These are phyloP conservation scores for Hesperia comma DNA, from an alignment of 2,888 invertebrate species.

Conservation along the genomic window DNA sequence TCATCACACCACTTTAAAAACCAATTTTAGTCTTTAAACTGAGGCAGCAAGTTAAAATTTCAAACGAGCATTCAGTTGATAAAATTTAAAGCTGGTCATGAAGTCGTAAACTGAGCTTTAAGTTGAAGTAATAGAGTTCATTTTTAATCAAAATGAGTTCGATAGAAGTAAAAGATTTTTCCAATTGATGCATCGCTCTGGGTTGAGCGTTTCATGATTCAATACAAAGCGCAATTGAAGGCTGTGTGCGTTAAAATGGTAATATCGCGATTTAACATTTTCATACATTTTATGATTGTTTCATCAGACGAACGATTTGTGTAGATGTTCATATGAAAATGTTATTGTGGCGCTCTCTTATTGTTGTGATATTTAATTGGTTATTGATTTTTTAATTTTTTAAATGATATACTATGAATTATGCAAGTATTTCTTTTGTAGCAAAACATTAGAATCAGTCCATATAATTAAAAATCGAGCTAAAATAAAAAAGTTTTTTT, in stretches of 20 bases:
- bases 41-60: constrained; percentile 7
- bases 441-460: no score
- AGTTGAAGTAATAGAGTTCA: not conserved
- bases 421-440: no score
- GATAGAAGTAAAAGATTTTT: constrained; percentile 30
- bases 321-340: no score
- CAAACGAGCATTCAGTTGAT: constrained; percentile 11
- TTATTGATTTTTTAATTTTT: no score
- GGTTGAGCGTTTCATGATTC: constrained; percentile 37
- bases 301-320: no score
- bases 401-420: no score
- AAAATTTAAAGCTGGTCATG: not conserved
- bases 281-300: not conserved
- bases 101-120: not conserved
- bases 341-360: no score
- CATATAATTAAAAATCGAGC: no score
- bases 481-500: no score
- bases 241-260: constrained; percentile 12
- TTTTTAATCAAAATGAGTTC: not conserved
- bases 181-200: constrained; percentile 34
- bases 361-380: no score
- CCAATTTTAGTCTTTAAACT: constrained; percentile 12
- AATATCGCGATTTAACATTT: not conserved
- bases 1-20: constrained; percentile 4
- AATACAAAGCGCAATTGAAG: constrained; percentile 31